A percentile compares a stretch with the other conserved stretches of the same genome.
phyloP scores from a whole-genome alignment of 2,797 vertebrate species.

The Menidia menidia region DNA sequence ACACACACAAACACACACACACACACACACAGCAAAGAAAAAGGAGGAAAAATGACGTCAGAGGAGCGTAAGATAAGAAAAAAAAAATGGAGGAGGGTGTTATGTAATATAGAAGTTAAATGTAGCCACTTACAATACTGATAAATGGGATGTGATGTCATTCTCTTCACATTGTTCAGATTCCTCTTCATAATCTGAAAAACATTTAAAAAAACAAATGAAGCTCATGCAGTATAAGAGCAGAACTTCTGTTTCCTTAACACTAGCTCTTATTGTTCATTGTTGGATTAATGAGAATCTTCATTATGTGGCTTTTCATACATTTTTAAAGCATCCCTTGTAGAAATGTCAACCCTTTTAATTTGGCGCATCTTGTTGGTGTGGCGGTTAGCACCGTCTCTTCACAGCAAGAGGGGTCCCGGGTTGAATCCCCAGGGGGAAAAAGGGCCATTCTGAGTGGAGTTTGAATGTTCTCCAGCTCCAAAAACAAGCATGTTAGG shows the following conservation, averaged over 20 bases:
- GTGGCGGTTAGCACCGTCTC: no score
- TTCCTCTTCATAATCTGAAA: slow-evolving; percentile 96
- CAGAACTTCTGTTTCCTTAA: neutral
- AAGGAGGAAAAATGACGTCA: neutral
- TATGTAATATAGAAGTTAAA: neutral
- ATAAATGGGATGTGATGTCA: slow-evolving; percentile 97
- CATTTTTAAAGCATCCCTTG: neutral
- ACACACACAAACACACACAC: slow-evolving; percentile 44
- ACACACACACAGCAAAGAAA: slow-evolving; percentile 14
- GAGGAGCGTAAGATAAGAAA: neutral
- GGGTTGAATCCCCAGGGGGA: no score
- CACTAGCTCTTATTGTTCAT: neutral
- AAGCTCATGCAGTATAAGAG: neutral
- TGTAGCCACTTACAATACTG: slow-evolving; percentile 93
- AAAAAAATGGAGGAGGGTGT: no score
- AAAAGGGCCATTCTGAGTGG: no score
- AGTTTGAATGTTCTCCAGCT: no score
- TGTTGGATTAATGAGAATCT: neutral
- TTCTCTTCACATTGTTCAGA: slow-evolving; percentile 97
- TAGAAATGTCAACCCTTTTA: no score
- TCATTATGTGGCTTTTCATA: neutral
- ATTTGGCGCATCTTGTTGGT: no score
- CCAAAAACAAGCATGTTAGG: no score
- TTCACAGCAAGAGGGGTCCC: no score
- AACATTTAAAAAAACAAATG: slow-evolving; percentile 16